Evolutionary conservation across 1,140 invertebrate genomes (phyloP).

Genomic region (Ericerus pela): DNA sequence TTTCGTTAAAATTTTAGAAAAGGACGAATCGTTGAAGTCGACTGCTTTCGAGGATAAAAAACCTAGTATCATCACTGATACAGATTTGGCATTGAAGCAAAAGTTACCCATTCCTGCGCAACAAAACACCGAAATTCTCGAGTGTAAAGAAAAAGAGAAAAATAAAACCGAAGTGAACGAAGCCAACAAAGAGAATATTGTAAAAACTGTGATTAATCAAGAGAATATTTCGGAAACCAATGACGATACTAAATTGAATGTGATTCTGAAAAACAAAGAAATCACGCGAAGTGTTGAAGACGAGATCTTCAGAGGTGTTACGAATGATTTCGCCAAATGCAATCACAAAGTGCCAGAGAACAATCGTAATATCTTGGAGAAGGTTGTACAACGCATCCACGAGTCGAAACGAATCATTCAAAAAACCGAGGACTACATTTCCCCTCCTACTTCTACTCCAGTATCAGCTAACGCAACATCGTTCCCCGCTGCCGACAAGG

Average conservation of each 20-base stretch:
- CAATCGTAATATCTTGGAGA: constrained; percentile 6
- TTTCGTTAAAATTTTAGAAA: neutral
- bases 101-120: neutral
- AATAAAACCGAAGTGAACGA: neutral
- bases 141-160: neutral
- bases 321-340: neutral
- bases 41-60: no score
- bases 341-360: neutral
- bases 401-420: constrained; percentile 8
- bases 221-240: neutral
- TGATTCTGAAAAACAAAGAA: neutral
- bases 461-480: neutral
- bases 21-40: neutral
- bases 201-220: neutral
- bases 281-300: neutral
- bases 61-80: no score
- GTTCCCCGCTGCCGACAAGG: neutral
- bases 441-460: no score
- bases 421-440: constrained; percentile 1
- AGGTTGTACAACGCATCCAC: neutral
- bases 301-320: neutral
- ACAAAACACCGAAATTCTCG: neutral
- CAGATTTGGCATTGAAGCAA: no score
- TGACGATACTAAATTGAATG: neutral
- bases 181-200: constrained; percentile 4